phyloP scores from a whole-genome alignment of 2,888 invertebrate species.

The Ophraella communa region DNA sequence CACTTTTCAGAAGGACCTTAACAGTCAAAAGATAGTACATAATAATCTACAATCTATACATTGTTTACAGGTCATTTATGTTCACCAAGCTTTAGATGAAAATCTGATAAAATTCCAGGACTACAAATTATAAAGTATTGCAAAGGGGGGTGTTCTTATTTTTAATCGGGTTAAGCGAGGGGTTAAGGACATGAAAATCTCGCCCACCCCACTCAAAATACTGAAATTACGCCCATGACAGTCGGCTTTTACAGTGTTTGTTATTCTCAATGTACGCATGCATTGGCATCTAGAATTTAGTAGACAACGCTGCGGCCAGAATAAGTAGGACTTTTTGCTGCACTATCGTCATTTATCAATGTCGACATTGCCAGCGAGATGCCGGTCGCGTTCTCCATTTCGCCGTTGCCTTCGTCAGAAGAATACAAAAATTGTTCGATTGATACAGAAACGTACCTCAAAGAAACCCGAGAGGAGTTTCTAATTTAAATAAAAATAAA shows the following conservation, averaged over 20 bases:
- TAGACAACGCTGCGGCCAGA: constrained; percentile 19
- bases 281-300: constrained; percentile 12
- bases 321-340: constrained; percentile 28
- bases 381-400: constrained; percentile 4
- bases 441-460: constrained; percentile 6
- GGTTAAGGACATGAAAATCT: too few species aligned
- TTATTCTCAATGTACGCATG: not conserved
- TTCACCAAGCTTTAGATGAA: too few species aligned
- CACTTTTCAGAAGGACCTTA: too few species aligned
- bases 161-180: too few species aligned
- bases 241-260: not conserved
- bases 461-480: not conserved
- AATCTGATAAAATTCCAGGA: too few species aligned
- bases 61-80: too few species aligned
- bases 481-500: not conserved
- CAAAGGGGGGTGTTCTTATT: too few species aligned
- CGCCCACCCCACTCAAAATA: too few species aligned
- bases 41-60: too few species aligned
- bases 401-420: constrained; percentile 3
- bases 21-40: too few species aligned
- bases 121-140: too few species aligned
- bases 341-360: constrained; percentile 37
- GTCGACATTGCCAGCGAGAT: constrained; percentile 29
- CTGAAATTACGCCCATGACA: too few species aligned
- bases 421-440: constrained; percentile 23